phyloP scores from a whole-genome alignment of 2,888 invertebrate species.

The Agonopterix subpropinquella region DNA sequence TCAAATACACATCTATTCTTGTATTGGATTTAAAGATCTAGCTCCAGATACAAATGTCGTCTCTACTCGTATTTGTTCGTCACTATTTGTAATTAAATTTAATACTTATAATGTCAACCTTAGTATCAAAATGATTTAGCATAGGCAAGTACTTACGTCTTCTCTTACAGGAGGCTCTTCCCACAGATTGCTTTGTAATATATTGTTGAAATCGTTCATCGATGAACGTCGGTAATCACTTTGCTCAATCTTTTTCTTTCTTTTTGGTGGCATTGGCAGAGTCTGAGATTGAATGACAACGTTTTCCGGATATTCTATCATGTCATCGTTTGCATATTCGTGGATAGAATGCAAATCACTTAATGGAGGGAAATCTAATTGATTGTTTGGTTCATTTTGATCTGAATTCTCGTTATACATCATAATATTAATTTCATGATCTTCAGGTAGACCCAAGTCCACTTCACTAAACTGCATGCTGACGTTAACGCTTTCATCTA shows the following conservation, averaged over 20 bases:
- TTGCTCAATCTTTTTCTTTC: slow-evolving; percentile 49
- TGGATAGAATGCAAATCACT: slow-evolving; percentile 59
- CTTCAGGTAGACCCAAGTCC: slow-evolving; percentile 63
- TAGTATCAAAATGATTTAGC: no score
- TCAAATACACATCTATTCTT: no score
- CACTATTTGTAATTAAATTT: no score
- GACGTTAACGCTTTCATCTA: slow-evolving; percentile 57
- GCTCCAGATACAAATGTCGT: no score
- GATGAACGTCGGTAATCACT: slow-evolving; percentile 52
- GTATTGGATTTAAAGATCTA: no score
- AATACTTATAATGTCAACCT: no score
- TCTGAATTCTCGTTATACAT: slow-evolving; percentile 32
- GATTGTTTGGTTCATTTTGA: slow-evolving; percentile 37
- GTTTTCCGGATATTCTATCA: slow-evolving; percentile 72
- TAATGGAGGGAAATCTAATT: slow-evolving; percentile 42
- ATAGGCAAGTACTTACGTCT: slow-evolving; percentile 48
- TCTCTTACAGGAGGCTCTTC: slow-evolving; percentile 42
- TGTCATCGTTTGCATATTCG: slow-evolving; percentile 67
- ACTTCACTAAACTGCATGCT: slow-evolving; percentile 65
- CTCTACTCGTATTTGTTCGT: no score
- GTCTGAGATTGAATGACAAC: slow-evolving; percentile 60
- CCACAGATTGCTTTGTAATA: slow-evolving; percentile 39
- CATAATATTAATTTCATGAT: slow-evolving; percentile 61
- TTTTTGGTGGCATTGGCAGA: slow-evolving; percentile 63
- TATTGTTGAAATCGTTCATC: slow-evolving; percentile 48